Base-by-base conservation (phyloP, 2,797 vertebrate genomes). In the Malacoraja senta region DNA sequence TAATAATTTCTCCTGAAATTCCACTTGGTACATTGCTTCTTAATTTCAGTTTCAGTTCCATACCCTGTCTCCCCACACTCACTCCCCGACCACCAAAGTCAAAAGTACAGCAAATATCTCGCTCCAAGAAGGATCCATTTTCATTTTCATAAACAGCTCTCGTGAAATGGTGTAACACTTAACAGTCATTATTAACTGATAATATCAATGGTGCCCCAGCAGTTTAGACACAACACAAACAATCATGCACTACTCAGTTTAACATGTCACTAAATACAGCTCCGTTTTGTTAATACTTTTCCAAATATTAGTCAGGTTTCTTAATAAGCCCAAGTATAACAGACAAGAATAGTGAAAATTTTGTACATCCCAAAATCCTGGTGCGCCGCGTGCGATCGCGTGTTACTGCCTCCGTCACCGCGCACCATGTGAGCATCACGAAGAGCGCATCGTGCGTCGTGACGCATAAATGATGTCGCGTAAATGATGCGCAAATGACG, bases 71-170 rank as follows among this genome's bases (percentile, higher is more conserved):
- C 65, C 29, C 1, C 81, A 35, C 77, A 13, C 77, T 17, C 77
- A 35, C 53, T 53, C 10, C 81, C 53, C 32, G 10, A 26, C 88
- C 38, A 53, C 21, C 24, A 53, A 92, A n/a, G 10, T 58, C 71
- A 68, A 68, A 19, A 35, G 3, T 7, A 1, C 17, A 72, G 90
- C 35, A 74, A 74, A 74, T 72, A 74, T 19, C 68, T 29, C 1
- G 29, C 35, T 13, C 35, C 44, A 6, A 53, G 76, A 92, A 53
- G 68, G 71, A 91, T 74, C 71, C 35, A 17, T 19, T 24, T 71
- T 58, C 71, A 74, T 92, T 92, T 92, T 53, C 90, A 92, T 74
- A 76, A 76, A 58, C 71, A 53, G 90, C 24, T 76, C 44, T 76
- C 38, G 53, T 53, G 71, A 76, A 53, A 76, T 74, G 1, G 71